A percentile compares a stretch with the other conserved stretches of the same genome.
Evolutionary conservation across 2,797 vertebrate genomes (phyloP).

Genomic region (Tragelaphus oryx): DNA sequence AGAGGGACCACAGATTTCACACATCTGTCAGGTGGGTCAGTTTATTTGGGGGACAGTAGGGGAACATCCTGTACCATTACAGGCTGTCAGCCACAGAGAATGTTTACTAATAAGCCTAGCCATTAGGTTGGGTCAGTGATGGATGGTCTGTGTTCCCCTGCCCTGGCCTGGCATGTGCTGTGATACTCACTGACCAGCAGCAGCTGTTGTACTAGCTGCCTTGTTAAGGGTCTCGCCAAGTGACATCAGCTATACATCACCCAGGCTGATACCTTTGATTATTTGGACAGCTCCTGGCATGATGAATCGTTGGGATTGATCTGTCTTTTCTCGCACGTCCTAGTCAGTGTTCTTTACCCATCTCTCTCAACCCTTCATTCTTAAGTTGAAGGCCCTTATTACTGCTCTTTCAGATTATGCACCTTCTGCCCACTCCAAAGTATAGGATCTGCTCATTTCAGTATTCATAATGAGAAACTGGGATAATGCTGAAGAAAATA

Average conservation of each 20-base stretch:
- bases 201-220: conserved; percentile 79
- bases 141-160: conserved; percentile 74
- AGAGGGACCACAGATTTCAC: conserved; percentile 39
- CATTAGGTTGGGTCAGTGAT: conserved; percentile 81
- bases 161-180: conserved; percentile 75
- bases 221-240: conserved; percentile 82
- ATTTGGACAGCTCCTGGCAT: conserved; percentile 80
- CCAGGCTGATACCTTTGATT: conserved; percentile 82
- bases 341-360: conserved; percentile 60
- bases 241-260: conserved; percentile 85
- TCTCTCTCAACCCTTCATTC: conserved; percentile 65
- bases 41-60: conserved; percentile 47
- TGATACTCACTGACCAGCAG: conserved; percentile 78
- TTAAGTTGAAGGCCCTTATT: conserved; percentile 61
- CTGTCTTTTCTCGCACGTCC: conserved; percentile 70
- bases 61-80: conserved; percentile 55
- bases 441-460: not conserved
- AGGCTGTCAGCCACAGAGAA: conserved; percentile 69
- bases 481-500: not conserved
- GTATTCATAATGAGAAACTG: conserved; percentile 12
- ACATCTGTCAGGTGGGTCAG: conserved; percentile 56
- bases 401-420: conserved; percentile 48
- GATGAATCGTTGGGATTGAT: conserved; percentile 83
- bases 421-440: conserved; percentile 29
- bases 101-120: conserved; percentile 80